Evolutionary conservation across 2,888 invertebrate genomes (phyloP), one percentile per base, ranked within the genome.

Genomic region (Drosophila cognata): DNA sequence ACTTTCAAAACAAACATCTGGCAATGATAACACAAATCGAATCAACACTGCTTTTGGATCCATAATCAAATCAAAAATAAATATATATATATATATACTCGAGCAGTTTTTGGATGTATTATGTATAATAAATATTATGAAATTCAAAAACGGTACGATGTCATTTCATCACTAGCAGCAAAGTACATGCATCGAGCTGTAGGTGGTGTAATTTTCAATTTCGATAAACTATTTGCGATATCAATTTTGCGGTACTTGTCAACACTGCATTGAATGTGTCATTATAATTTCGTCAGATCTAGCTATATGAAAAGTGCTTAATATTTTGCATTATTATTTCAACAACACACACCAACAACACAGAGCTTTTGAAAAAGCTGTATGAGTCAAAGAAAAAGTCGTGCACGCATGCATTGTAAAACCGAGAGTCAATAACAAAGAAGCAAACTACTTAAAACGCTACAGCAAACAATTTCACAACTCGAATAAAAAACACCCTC

Each of bases 301-400:
- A 60, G 81, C 66, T 75, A 85, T 71, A 60, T 67, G 72, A 69
- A 58, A 74, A 82, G 89, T 88, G 88, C 78, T 85, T 86, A 79
- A 85, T 81, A 83, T 84, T 88, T 88, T 89, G 88, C 88, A 81
- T 89, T 88, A 85, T 88, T 87, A 82, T 88, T 87, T 88, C 83
- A 61, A 70, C 74, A 68, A 71, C 64, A 69, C 65, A 70, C 65
- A 69, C 33, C 57, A 73, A 48, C 60, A 41, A 50, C 63, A 69
- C 71, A 65, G 71, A 87, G 87, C 87, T 87, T 88, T 86, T 60
- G 50, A 43, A 59, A 87, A 87, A 87, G 87, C 90, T 87, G 71
- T 71, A 72, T 50, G 48, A 76, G 59, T 63, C 64, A 60, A 72
- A 71, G 72, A 64, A 56, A 70, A 71, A 65, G 67, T 74, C 63